Base-by-base conservation (phyloP, 2,113 vertebrate species). In the Chaetops frenatus region DNA sequence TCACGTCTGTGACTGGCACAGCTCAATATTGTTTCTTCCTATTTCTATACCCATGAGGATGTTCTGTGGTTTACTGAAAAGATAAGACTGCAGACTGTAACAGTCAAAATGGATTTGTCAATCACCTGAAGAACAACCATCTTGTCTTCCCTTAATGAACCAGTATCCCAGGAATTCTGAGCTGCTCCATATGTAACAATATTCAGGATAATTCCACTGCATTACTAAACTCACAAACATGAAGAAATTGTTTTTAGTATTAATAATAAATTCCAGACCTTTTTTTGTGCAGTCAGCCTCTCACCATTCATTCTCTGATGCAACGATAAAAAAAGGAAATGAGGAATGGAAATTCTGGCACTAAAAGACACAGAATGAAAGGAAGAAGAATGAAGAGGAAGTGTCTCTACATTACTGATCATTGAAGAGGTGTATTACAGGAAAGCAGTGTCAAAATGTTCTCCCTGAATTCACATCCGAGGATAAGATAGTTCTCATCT, bases 271-370 rank as follows among this genome's bases (percentile, higher is more conserved):
- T 71, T 82, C 74, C 44, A 67, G 57, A 64, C 23, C 15, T 25
- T 71, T 76, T 90, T 78, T 67, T 70, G 66, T 64, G 57, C 27
- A 67, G 35, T 51, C 21, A 62, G 24, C 4, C 36, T 88, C 28
- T 85, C n/a, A 33, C 62, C 40, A 53, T 86, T 86, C 58, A 61
- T 69, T 65, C 64, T 77, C 27, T 27, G 29, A 69, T n/a, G 21
- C 36, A 87, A 69, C 28, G 62, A 80, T 53, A 82, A 18, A 64
- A 86, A 36, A 12, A 94, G 78, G 86, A 95, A 93, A 60, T 69
- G 66, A 90, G 76, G 85, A 93, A 95, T 72, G 35, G 88, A 80
- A 93, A 86, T 69, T 80, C 28, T 86, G 70, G 36, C 58, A 88
- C 62, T 44, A 38, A 90, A 79, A 82, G 23, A 29, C 50, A 87